phyloP scores from a whole-genome alignment of 1,140 invertebrate genomes.

The Trissolcus basalis region DNA sequence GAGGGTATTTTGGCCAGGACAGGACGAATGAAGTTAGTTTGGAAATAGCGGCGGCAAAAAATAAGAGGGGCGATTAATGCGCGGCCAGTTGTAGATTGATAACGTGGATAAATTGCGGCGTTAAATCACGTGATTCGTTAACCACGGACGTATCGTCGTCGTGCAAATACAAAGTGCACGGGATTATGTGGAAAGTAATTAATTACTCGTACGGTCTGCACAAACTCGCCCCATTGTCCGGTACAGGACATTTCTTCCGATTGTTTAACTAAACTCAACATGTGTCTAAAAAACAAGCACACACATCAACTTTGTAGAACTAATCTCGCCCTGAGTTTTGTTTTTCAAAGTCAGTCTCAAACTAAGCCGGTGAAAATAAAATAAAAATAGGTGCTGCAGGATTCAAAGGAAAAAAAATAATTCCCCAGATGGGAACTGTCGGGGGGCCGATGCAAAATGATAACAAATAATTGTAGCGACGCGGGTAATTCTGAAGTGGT shows the following conservation, averaged over 20 bases:
- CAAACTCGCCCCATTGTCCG: slow-evolving; percentile 38
- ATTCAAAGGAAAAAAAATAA: too few relatives aligned
- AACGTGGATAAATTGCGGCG: slow-evolving; percentile 58
- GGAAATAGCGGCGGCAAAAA: slow-evolving; percentile 15
- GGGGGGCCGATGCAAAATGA: slow-evolving; percentile 5
- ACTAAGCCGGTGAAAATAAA: too few relatives aligned
- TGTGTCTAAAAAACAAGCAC: not conserved
- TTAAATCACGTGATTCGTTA: slow-evolving; percentile 60
- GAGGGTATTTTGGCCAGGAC: slow-evolving; percentile 5
- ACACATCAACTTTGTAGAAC: not conserved
- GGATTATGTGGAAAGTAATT: slow-evolving; percentile 62
- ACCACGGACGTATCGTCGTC: slow-evolving; percentile 46
- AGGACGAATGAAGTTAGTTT: slow-evolving; percentile 13
- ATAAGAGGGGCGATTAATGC: slow-evolving; percentile 29
- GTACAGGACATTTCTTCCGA: slow-evolving; percentile 54
- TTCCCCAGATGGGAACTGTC: not conserved
- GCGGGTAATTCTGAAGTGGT: slow-evolving; percentile 23
- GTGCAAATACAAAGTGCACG: slow-evolving; percentile 46
- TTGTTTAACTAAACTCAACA: slow-evolving; percentile 46
- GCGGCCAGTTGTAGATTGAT: slow-evolving; percentile 51
- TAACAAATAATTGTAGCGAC: slow-evolving; percentile 30
- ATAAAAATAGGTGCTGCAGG: too few relatives aligned
- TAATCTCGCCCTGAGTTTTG: too few relatives aligned
- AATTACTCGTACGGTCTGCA: slow-evolving; percentile 49
- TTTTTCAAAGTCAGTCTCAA: too few relatives aligned